These are phyloP conservation scores for Momotus momota DNA, from an alignment of 2,797 vertebrate genomes.

Conservation along the genomic window DNA sequence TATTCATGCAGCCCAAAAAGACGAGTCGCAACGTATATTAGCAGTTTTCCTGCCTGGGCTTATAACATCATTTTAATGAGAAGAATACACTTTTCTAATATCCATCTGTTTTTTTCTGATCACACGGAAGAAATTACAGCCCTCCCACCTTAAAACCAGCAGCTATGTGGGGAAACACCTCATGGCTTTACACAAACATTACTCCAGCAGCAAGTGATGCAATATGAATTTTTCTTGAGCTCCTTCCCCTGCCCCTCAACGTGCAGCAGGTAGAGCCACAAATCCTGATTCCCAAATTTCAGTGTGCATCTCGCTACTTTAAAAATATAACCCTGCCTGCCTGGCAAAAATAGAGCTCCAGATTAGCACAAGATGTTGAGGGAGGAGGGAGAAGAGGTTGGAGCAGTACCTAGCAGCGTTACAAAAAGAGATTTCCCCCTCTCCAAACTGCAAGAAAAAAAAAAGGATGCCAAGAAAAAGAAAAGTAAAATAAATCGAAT, in stretches of 20 bases:
- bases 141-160: constrained; percentile 9
- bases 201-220: not conserved
- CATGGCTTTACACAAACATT: not conserved
- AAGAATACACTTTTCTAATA: constrained; percentile 64
- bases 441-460: not conserved
- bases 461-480: constrained; percentile 63
- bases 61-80: constrained; percentile 61
- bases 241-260: not conserved
- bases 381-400: not conserved
- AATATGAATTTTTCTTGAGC: not conserved
- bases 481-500: constrained; percentile 71
- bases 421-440: not conserved
- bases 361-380: not conserved
- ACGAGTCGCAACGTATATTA: constrained; percentile 74
- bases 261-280: constrained; percentile 24
- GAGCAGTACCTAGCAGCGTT: not conserved
- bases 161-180: not conserved
- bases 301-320: not conserved
- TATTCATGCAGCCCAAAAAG: constrained; percentile 73
- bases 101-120: constrained; percentile 14
- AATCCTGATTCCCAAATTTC: not conserved
- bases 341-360: not conserved
- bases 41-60: constrained; percentile 72
- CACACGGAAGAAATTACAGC: not conserved
- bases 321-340: not conserved